Evolutionary conservation across 2,888 invertebrate species (phyloP).

Genomic region (Branchellion lobata): DNA sequence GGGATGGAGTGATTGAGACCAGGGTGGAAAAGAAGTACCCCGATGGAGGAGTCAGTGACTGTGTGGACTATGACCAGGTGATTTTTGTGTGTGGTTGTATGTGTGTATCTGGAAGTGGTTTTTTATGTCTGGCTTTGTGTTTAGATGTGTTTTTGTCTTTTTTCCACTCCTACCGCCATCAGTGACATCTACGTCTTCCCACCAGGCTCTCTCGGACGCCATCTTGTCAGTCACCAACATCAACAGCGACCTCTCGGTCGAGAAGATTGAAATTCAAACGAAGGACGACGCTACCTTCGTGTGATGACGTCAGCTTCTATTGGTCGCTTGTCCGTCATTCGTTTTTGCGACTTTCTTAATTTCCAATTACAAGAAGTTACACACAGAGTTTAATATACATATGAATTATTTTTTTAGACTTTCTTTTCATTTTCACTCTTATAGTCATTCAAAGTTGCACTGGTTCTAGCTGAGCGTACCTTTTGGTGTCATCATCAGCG

Average conservation of each 20-base stretch:
- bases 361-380: too few relatives aligned
- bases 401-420: too few relatives aligned
- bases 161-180: not conserved
- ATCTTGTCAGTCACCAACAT: constrained; percentile 48
- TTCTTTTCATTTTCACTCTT: not conserved
- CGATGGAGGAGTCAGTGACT: constrained; percentile 34
- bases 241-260: constrained; percentile 46
- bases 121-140: not conserved
- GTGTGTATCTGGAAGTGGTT: too few relatives aligned
- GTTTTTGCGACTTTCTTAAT: too few relatives aligned
- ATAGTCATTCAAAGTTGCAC: not conserved
- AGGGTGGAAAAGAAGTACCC: constrained; percentile 41
- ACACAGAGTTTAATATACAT: too few relatives aligned
- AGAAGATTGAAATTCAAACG: constrained; percentile 48
- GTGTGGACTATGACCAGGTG: constrained; percentile 44
- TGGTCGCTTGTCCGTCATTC: too few relatives aligned
- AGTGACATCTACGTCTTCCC: too few relatives aligned
- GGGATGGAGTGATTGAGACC: constrained; percentile 47
- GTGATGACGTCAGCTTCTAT: constrained; percentile 1
- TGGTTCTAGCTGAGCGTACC: too few relatives aligned
- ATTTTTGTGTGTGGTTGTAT: not conserved
- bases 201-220: constrained; percentile 48
- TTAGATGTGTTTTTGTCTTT: not conserved
- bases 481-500: too few relatives aligned
- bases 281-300: constrained; percentile 24